phyloP scores from a whole-genome alignment of 1,140 invertebrate species.

The Pentalonia nigronervosa region DNA sequence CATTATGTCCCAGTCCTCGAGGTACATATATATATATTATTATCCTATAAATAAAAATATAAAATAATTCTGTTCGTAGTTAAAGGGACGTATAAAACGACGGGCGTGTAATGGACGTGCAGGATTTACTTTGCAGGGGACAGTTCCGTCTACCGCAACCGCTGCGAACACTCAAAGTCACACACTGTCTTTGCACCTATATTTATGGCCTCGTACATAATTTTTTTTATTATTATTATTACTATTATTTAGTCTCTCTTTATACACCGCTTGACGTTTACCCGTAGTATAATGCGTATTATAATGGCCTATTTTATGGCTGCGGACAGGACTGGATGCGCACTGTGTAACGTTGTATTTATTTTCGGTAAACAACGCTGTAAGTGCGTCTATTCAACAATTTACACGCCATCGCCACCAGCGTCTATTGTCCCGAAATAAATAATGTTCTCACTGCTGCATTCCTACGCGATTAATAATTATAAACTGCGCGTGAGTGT shows the following conservation, averaged over 20 bases:
- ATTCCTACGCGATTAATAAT: background rate
- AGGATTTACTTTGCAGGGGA: background rate
- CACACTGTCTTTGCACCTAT: background rate
- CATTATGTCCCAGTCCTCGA: background rate
- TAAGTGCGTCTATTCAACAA: background rate
- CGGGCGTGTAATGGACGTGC: background rate
- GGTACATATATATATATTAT: no score
- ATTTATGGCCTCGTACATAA: background rate
- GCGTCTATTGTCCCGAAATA: background rate
- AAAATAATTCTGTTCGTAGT: no score
- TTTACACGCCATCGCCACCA: background rate
- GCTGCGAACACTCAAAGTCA: background rate
- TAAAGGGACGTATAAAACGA: background rate
- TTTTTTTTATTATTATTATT: background rate
- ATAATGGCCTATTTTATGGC: background rate
- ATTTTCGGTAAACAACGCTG: background rate
- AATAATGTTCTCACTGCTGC: background rate
- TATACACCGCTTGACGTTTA: background rate
- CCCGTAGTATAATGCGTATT: background rate
- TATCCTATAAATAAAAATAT: no score
- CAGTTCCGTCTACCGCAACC: no score
- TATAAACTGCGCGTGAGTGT: background rate
- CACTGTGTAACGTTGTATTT: background rate
- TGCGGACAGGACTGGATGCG: background rate
- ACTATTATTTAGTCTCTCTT: background rate